Percentiles rank a stretch among this genome's conserved stretches.
These are phyloP conservation scores for Tetragonula carbonaria DNA, from an alignment of 2,888 invertebrate species.

Conservation along the genomic window DNA sequence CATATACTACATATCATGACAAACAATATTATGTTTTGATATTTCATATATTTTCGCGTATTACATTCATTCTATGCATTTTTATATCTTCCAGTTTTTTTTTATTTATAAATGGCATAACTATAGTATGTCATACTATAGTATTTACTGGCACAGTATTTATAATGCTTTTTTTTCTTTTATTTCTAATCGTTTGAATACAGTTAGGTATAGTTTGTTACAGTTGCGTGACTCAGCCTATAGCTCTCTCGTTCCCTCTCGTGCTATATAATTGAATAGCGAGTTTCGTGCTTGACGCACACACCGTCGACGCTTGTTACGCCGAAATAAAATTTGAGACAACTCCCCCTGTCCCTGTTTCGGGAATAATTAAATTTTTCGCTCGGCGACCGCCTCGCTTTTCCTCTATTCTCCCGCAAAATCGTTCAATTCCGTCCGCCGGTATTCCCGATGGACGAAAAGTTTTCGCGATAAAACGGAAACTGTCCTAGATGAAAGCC, in stretches of 20 bases:
- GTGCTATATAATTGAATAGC: background rate
- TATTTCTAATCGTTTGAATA: no score
- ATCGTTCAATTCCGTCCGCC: background rate
- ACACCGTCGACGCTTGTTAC: background rate
- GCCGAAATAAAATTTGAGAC: constrained; percentile 23
- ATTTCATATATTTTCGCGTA: no score
- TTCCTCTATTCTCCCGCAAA: background rate
- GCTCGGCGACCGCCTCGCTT: background rate
- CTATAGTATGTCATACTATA: no score
- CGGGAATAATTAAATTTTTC: constrained; percentile 19
- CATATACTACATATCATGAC: no score
- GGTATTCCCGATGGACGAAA: background rate
- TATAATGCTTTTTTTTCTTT: no score
- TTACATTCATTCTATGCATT: no score
- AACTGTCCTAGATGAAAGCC: constrained; percentile 26
- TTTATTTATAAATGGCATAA: no score
- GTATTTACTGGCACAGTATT: no score
- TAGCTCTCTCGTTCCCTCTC: background rate
- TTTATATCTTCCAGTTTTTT: no score
- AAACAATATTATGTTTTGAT: no score
- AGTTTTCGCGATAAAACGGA: constrained; percentile 10
- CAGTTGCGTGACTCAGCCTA: no score
- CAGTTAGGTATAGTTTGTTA: no score
- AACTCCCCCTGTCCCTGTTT: background rate
- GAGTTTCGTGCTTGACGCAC: background rate